Evolutionary conservation across 2,113 vertebrate species (phyloP), one percentile per base, ranked within the genome.

Genomic region (Tamias sibiricus): DNA sequence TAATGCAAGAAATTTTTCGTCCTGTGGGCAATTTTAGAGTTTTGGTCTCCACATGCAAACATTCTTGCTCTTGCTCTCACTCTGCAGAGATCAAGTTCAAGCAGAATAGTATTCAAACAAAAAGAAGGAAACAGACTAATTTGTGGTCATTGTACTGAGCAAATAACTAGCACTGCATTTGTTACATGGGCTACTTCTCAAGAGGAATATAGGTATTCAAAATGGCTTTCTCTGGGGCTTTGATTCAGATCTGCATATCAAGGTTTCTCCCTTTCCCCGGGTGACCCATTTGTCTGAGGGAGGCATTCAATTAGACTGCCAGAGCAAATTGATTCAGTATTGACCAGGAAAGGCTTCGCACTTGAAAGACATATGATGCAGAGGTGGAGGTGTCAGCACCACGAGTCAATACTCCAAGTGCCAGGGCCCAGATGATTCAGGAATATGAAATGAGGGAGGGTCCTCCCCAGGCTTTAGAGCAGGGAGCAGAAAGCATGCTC

Each of bases 281-380:
- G 85, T 89, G 97, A 97, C 96, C 97, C 92, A 97, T 97, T 97
- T 97, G 97, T 97, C 96, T 91, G 71, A 97, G 84, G 97, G 89
- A 98, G 95, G 95, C 97, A 96, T 96, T 97, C 95, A 97, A 97
- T 97, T 97, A 97, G 96, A 37, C 96, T 93, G 94, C 91, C 91
- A 89, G 96, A 90, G 87, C 26, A 84, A 93, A 98, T 87, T 84
- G 97, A 97, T 96, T 97, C 86, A 66, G 84, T 95, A 96, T 97
- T 96, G 97, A 98, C 89, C 97, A 96, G 75, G 32, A 95, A 96
- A 90, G 66, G 8, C 79, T 96, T 94, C 94, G 68, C 83, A 87
- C 94, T 91, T 97, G 97, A 95, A 96, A 97, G 96, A 97, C 83
- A 54, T 80, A 94, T 40, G 57, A 72, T 24, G 44, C 79, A 37